Evolutionary conservation across 2,797 vertebrate genomes (phyloP).

Genomic region (Pangasius djambal): DNA sequence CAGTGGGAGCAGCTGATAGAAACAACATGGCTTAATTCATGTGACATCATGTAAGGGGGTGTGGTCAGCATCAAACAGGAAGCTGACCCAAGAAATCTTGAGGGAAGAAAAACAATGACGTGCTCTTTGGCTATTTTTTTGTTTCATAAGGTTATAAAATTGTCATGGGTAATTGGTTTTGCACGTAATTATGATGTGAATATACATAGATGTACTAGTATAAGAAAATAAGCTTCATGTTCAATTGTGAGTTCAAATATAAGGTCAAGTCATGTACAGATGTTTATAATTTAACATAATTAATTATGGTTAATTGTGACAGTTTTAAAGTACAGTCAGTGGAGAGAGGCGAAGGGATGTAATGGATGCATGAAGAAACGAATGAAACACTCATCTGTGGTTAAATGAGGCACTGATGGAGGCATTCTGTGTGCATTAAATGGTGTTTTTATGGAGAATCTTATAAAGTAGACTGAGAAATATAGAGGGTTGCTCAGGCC

Average conservation of each 20-base stretch:
- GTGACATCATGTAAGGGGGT: neutral
- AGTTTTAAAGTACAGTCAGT: too few species aligned
- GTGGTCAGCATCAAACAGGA: neutral
- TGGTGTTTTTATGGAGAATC: too few species aligned
- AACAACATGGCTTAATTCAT: neutral
- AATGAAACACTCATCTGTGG: neutral
- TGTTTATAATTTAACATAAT: neutral
- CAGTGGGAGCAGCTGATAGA: neutral
- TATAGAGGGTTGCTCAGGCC: too few species aligned
- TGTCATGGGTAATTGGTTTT: neutral
- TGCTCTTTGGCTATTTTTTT: neutral
- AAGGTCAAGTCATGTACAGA: neutral
- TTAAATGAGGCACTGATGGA: too few species aligned
- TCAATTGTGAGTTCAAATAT: neutral
- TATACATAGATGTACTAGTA: neutral
- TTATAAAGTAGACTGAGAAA: too few species aligned
- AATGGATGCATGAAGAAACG: neutral
- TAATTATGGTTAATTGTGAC: too few species aligned
- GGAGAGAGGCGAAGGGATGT: neutral
- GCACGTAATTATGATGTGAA: neutral
- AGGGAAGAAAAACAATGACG: neutral
- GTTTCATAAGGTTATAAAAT: neutral
- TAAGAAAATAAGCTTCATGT: neutral
- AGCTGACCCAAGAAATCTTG: neutral
- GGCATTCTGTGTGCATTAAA: too few species aligned